Conservation (phyloP, 2,888 invertebrate species). For the Drosophila ustulata region DNA sequence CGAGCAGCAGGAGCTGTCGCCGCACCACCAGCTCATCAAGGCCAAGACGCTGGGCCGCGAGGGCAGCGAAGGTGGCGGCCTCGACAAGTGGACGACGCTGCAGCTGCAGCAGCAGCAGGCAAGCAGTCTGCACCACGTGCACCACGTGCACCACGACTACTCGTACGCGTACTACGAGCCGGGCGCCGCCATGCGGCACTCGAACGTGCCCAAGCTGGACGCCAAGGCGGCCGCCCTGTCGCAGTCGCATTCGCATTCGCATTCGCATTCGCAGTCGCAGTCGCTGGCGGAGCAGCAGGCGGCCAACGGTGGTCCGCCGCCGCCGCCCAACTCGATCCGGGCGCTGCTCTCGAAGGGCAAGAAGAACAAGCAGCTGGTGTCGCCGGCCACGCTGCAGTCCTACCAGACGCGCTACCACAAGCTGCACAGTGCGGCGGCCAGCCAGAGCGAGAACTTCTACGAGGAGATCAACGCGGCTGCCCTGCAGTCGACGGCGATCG, state of each 20-base stretch:
- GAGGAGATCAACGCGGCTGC: slow-evolving; percentile 81
- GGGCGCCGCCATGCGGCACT: slow-evolving; percentile 87
- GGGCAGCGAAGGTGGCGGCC: slow-evolving; percentile 22
- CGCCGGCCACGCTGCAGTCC: slow-evolving; percentile 86
- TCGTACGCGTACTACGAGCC: slow-evolving; percentile 94
- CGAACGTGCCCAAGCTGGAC: slow-evolving; percentile 88
- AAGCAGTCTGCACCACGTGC: slow-evolving; percentile 55
- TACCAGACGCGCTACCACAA: slow-evolving; percentile 91
- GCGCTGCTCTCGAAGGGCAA: slow-evolving; percentile 84
- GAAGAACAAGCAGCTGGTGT: slow-evolving; percentile 83
- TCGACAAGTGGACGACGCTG: slow-evolving; percentile 54
- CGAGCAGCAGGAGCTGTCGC: slow-evolving; percentile 73
- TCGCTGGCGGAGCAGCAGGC: slow-evolving; percentile 18
- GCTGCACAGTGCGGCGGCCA: slow-evolving; percentile 26
- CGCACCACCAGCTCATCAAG: slow-evolving; percentile 56
- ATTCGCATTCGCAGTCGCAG: not conserved
- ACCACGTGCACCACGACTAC: slow-evolving; percentile 87
- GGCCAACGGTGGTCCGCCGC: slow-evolving; percentile 73
- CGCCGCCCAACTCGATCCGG: slow-evolving; percentile 84
- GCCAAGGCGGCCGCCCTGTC: not conserved
- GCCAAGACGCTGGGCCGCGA: slow-evolving; percentile 62
- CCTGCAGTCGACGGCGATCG: slow-evolving; percentile 39
- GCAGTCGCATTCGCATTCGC: not conserved
- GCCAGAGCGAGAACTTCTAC: slow-evolving; percentile 76
- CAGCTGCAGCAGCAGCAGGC: slow-evolving; percentile 22